Evolutionary conservation across 2,888 invertebrate genomes (phyloP).

Genomic region (Epinotia ramella): DNA sequence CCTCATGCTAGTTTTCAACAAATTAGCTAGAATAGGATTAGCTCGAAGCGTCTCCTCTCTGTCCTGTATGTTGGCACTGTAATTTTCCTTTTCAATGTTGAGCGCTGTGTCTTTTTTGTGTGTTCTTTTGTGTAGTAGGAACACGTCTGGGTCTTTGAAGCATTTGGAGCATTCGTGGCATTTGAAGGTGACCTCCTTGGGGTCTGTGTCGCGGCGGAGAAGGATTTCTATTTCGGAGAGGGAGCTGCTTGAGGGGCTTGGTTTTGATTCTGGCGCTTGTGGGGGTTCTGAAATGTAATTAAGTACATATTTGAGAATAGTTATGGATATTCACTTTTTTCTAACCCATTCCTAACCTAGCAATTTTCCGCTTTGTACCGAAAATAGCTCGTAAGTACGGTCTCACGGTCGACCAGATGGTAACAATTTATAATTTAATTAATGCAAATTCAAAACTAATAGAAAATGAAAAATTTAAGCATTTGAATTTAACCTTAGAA

Average conservation of each 20-base stretch:
- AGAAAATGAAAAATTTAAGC: too few relatives aligned
- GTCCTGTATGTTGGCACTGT: constrained; percentile 54
- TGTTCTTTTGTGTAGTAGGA: constrained; percentile 66
- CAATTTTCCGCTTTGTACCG: too few relatives aligned
- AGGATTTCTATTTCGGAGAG: constrained; percentile 32
- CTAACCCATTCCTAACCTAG: too few relatives aligned
- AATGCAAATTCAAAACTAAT: too few relatives aligned
- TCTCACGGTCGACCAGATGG: too few relatives aligned
- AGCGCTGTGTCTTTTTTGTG: constrained; percentile 53
- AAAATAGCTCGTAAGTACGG: too few relatives aligned
- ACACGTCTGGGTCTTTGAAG: constrained; percentile 80
- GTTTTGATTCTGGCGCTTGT: constrained; percentile 40
- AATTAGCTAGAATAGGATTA: constrained; percentile 75
- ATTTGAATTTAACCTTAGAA: too few relatives aligned
- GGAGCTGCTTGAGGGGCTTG: constrained; percentile 43
- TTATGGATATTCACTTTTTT: too few relatives aligned
- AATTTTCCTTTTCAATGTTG: constrained; percentile 64
- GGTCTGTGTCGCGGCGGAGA: constrained; percentile 21
- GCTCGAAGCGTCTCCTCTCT: constrained; percentile 67
- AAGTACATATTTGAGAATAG: too few relatives aligned
- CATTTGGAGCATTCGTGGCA: constrained; percentile 75
- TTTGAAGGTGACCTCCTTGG: constrained; percentile 56
- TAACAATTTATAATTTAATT: too few relatives aligned
- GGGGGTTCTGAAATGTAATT: constrained; percentile 26
- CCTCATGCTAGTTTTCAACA: constrained; percentile 58